Conservation (phyloP, 2,797 vertebrate species). For the Mallotus villosus region DNA sequence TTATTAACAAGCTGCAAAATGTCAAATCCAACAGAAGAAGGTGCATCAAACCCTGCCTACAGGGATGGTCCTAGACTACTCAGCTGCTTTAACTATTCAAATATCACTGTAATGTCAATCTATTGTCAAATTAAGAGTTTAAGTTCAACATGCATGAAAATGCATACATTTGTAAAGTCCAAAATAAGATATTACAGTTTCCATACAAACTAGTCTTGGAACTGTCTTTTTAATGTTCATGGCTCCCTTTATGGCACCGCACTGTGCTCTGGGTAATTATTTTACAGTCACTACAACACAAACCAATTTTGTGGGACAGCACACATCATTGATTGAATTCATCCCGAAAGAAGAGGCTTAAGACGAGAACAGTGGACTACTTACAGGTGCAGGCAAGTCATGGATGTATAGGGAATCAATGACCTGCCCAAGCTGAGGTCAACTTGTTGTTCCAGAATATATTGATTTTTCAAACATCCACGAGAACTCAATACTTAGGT, state of each 20-base stretch:
- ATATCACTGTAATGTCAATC: conserved; percentile 43
- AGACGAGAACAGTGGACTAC: conserved; percentile 26
- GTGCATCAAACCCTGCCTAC: background rate
- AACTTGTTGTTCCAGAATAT: conserved; percentile 50
- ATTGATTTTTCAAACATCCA: conserved; percentile 52
- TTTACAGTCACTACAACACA: conserved; percentile 24
- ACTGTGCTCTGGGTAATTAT: conserved; percentile 31
- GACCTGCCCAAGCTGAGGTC: conserved; percentile 49
- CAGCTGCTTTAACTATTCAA: conserved; percentile 41
- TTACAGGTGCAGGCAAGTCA: conserved; percentile 37
- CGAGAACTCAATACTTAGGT: conserved; percentile 39
- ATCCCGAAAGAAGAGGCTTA: conserved; percentile 51
- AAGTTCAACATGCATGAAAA: conserved; percentile 33
- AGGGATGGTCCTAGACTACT: background rate
- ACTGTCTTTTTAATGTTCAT: conserved; percentile 37
- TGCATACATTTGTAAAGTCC: background rate
- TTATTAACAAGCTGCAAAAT: background rate
- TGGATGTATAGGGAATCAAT: conserved; percentile 59
- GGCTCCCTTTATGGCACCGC: conserved; percentile 23
- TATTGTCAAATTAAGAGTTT: conserved; percentile 36
- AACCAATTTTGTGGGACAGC: conserved; percentile 56
- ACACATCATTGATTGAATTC: conserved; percentile 45
- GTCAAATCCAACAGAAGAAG: background rate
- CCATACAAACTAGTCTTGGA: conserved; percentile 38
- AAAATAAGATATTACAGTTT: conserved; percentile 40